Evolutionary conservation across 2,888 invertebrate species (phyloP), one percentile per base, ranked within the genome.

Genomic region (Euplexia lucipara): DNA sequence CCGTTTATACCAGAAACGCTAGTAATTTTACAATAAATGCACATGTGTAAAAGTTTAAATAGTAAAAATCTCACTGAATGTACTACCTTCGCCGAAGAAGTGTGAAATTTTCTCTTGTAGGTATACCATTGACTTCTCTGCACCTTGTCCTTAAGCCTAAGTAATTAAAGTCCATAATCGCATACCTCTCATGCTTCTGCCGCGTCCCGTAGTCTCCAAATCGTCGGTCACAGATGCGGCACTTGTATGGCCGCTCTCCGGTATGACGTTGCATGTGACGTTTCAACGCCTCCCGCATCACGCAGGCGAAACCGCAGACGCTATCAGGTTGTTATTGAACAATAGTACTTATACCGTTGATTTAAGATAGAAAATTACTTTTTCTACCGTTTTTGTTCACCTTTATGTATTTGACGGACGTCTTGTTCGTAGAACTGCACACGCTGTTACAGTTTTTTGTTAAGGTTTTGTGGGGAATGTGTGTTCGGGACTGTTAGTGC

Each of bases 211-310:
- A 92, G 83, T 94, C 94, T 0, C 89, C 90, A 78, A 92, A 95
- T 6, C 89, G 85, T 2, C 93, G 82, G n/a, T 92, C 93, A 76
- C 95, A 95, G 52, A 92, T 89, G 18, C 92, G 85, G 63, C 95
- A 95, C 79, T 92, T 89, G 86, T 94, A 93, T 0, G 93, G 94
- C 12, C 86, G 82, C 60, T 91, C 90, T 32, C 94, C 95, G 8
- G 95, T 94, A 70, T 95, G 95, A 0, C 90, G 86, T 76, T 92
- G 76, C 93, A 95, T 94, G 79, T 95, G 94, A 14, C 94, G 89
- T 52, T 90, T 92, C 12, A 95, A 84, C 1, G 92, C 92, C 66
- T 92, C 91, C 45, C 89, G 89, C 85, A 90, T 86, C 32, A 92
- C 93, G 68, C 90, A 90, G 57, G 93, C 83, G 78, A 90, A 93